Evolutionary conservation across 1,140 invertebrate species (phyloP).

Genomic region (Hyles vespertilio): DNA sequence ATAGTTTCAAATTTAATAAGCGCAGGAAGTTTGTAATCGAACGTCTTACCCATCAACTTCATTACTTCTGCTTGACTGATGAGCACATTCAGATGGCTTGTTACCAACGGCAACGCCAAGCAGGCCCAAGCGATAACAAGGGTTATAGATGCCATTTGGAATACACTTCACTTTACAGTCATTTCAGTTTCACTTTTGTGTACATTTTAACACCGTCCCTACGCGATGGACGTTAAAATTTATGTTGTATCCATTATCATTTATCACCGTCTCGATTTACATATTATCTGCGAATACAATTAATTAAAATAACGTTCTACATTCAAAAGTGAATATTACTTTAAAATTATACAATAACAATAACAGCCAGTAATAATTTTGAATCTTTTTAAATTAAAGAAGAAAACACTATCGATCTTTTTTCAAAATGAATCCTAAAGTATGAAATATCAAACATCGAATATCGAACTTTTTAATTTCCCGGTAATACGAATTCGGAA

Average conservation of each 20-base stretch:
- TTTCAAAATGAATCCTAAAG: no score
- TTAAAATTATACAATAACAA: no score
- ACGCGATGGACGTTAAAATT: slow-evolving; percentile 11
- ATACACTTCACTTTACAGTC: slow-evolving; percentile 45
- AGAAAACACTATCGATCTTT: no score
- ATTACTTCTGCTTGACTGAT: slow-evolving; percentile 86
- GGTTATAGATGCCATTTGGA: slow-evolving; percentile 52
- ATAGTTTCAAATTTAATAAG: slow-evolving; percentile 22
- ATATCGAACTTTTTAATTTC: slow-evolving; percentile 4
- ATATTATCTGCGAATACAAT: no score
- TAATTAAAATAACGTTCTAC: no score
- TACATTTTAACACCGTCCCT: slow-evolving; percentile 46
- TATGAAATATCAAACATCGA: no score
- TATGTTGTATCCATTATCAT: slow-evolving; percentile 53
- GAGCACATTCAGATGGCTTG: slow-evolving; percentile 83
- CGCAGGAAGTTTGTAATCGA: slow-evolving; percentile 17
- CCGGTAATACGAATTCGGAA: slow-evolving; percentile 36
- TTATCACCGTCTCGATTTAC: background rate
- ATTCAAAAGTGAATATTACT: no score
- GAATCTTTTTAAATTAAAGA: no score
- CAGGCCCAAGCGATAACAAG: slow-evolving; percentile 60
- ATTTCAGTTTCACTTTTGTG: slow-evolving; percentile 59
- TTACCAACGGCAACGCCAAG: slow-evolving; percentile 66
- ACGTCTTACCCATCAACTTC: slow-evolving; percentile 82
- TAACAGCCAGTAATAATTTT: no score